A percentile compares a stretch with the other conserved stretches of the same genome.
Evolutionary conservation across 2,113 vertebrate species (phyloP).

Genomic region (Odontesthes bonariensis): DNA sequence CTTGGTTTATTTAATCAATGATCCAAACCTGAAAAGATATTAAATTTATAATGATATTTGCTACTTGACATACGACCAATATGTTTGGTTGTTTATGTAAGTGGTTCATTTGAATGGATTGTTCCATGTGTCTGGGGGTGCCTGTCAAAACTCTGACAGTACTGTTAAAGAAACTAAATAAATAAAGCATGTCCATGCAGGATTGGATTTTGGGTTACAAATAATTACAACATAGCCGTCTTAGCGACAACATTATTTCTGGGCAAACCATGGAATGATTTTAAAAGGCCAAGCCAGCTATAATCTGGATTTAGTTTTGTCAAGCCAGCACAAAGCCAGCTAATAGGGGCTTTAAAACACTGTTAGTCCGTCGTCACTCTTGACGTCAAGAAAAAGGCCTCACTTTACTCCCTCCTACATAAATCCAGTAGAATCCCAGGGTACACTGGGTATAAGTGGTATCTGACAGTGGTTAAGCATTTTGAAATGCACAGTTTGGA

Average conservation of each 20-base stretch:
- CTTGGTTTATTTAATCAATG: background rate
- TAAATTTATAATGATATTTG: background rate
- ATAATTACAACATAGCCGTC: conserved; percentile 26
- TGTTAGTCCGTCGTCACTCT: conserved; percentile 12
- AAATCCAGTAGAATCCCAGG: conserved; percentile 2
- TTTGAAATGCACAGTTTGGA: conserved; percentile 24
- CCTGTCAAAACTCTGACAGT: background rate
- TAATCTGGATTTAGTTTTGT: conserved; percentile 65
- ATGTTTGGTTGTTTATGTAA: too few relatives aligned
- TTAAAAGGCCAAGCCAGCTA: conserved; percentile 39
- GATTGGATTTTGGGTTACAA: conserved; percentile 33
- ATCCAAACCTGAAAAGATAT: background rate
- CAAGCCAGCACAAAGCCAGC: conserved; percentile 36
- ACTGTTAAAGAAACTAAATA: background rate
- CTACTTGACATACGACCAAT: background rate
- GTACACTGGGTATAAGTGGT: background rate
- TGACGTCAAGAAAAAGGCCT: conserved; percentile 24
- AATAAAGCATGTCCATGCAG: background rate
- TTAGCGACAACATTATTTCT: conserved; percentile 34
- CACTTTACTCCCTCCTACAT: background rate
- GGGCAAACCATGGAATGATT: conserved; percentile 22
- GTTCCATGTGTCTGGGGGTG: background rate
- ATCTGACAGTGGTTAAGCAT: conserved; percentile 3
- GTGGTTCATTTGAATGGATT: background rate
- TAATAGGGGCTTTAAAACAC: conserved; percentile 46